phyloP scores from a whole-genome alignment of 37 sponge, comb jelly and placozoan species.

The Cliona cf. orientalis region DNA sequence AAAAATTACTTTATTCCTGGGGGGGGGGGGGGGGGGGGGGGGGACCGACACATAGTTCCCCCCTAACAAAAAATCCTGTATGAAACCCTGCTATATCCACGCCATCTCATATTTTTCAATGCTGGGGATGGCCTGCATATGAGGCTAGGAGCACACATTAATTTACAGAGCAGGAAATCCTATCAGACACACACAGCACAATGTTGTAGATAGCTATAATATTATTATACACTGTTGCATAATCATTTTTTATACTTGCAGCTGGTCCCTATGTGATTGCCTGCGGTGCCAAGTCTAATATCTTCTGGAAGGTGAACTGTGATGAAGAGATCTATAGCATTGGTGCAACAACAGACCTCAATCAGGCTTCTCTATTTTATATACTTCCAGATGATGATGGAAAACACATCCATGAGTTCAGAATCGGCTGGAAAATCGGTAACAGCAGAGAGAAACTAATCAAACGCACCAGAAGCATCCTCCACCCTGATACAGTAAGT shows the following conservation, averaged over 20 bases:
- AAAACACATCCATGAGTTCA: constrained; percentile 37
- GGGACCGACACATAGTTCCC: no score
- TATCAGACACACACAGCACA: no score
- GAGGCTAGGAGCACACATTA: no score
- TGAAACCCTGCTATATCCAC: no score
- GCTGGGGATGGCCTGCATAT: no score
- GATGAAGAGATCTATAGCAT: constrained; percentile 1
- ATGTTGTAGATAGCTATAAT: no score
- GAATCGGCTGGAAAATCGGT: constrained; percentile 18
- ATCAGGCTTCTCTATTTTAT: constrained; percentile 42
- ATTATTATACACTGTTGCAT: background rate
- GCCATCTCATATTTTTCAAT: no score
- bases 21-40: no score
- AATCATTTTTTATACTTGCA: constrained; percentile 14
- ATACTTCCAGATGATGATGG: constrained; percentile 47
- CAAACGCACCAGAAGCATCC: background rate
- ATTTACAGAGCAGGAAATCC: no score
- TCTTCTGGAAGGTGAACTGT: constrained; percentile 32
- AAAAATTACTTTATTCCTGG: no score
- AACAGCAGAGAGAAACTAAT: no score
- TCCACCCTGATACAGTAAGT: background rate
- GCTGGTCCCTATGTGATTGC: constrained; percentile 58
- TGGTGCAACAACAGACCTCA: constrained; percentile 15
- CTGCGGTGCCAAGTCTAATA: background rate
- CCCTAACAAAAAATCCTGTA: no score